phyloP scores from a whole-genome alignment of 2,113 vertebrate genomes.

The Numenius arquata region DNA sequence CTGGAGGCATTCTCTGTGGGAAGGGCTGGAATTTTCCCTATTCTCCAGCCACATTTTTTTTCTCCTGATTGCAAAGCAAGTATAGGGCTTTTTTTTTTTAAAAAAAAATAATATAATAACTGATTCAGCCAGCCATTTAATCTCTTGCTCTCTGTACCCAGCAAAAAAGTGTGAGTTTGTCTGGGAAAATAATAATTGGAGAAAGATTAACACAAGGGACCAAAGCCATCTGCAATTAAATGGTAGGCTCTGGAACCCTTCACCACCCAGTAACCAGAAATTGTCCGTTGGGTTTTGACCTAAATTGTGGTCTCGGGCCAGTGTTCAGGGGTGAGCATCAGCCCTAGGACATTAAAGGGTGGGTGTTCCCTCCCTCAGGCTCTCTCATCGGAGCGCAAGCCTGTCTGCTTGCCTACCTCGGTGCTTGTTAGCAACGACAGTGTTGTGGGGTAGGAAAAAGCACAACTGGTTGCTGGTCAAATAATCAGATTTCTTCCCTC shows the following conservation, averaged over 20 bases:
- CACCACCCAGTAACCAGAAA: neutral
- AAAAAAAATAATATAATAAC: neutral
- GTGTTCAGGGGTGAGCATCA: neutral
- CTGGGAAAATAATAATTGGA: neutral
- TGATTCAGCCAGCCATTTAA: neutral
- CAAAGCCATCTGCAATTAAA: neutral
- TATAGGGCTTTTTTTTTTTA: neutral
- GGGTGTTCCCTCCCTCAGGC: neutral
- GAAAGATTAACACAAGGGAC: neutral
- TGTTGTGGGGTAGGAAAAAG: neutral
- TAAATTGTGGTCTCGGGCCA: neutral
- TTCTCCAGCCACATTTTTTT: neutral
- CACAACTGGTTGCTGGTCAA: neutral
- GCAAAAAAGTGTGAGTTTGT: neutral
- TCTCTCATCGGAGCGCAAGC: neutral
- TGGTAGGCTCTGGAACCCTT: neutral
- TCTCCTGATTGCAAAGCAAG: neutral
- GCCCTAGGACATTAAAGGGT: neutral
- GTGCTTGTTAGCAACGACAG: neutral
- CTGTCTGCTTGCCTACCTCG: neutral
- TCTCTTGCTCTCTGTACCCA: neutral
- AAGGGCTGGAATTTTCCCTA: neutral
- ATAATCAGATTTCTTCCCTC: neutral
- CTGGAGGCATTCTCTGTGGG: neutral
- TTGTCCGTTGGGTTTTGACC: neutral